Percentiles rank a stretch among this genome's conserved stretches.
Evolutionary conservation across 2,888 invertebrate species (phyloP).

Genomic region (Andrena trimmerana): DNA sequence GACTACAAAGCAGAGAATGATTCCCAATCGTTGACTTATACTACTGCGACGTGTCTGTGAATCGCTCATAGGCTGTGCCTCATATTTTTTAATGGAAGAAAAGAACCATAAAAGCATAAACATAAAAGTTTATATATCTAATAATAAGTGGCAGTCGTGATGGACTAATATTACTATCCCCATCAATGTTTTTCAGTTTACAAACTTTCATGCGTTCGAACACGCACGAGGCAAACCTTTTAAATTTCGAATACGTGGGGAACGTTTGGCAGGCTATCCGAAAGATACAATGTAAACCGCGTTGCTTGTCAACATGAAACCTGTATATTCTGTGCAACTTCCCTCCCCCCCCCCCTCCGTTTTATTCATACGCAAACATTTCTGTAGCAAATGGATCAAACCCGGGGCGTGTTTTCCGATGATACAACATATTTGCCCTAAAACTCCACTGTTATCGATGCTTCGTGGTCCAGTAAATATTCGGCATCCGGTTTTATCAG

Average conservation of each 20-base stretch:
- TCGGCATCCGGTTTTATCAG: neutral
- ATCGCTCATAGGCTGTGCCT: neutral
- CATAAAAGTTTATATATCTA: neutral
- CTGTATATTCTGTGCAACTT: constrained; percentile 13
- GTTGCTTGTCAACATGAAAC: neutral
- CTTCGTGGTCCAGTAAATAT: constrained; percentile 1
- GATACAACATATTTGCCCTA: constrained; percentile 10
- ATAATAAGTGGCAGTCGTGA: too few relatives aligned
- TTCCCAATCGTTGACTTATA: neutral
- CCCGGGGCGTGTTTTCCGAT: constrained; percentile 17
- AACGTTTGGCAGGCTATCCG: constrained; percentile 36
- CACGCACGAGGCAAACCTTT: neutral
- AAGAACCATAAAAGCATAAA: neutral
- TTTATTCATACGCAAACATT: constrained; percentile 11
- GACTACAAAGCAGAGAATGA: neutral
- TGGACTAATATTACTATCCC: neutral
- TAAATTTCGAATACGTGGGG: constrained; percentile 14
- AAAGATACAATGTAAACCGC: constrained; percentile 29
- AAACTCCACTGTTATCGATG: neutral
- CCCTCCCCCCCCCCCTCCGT: neutral
- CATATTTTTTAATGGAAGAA: too few relatives aligned
- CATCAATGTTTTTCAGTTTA: constrained; percentile 7
- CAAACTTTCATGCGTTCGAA: neutral
- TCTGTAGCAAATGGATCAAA: constrained; percentile 24
- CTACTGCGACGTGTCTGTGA: neutral